Evolutionary conservation across 2,888 invertebrate species (phyloP).

Genomic region (Hemithea aestivaria): DNA sequence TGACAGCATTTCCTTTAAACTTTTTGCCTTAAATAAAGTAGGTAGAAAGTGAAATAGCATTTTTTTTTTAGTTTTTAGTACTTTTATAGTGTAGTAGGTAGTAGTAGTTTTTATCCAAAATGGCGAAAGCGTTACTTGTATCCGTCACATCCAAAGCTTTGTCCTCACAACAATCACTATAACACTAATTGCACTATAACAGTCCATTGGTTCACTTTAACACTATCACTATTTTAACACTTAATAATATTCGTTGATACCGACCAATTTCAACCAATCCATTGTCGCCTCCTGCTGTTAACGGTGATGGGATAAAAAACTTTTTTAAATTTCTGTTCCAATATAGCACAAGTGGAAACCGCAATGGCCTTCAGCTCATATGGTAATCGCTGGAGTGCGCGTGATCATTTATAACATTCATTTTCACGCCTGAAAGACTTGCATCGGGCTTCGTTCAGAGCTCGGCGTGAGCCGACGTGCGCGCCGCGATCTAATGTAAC

Average conservation of each 20-base stretch:
- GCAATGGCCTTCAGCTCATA: slow-evolving; percentile 67
- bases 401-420: slow-evolving; percentile 78
- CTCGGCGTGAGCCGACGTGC: slow-evolving; percentile 17
- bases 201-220: slow-evolving; percentile 31
- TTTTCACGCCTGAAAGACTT: slow-evolving; percentile 75
- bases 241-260: slow-evolving; percentile 45
- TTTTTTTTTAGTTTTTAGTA: no score
- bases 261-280: slow-evolving; percentile 79
- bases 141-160: slow-evolving; percentile 1
- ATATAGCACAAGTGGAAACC: slow-evolving; percentile 49
- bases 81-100: no score
- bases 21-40: no score
- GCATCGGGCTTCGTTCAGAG: slow-evolving; percentile 13
- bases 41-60: no score
- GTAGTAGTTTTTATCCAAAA: no score
- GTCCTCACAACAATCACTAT: slow-evolving; percentile 1
- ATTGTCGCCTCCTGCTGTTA: slow-evolving; percentile 50
- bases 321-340: slow-evolving; percentile 31
- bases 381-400: slow-evolving; percentile 65
- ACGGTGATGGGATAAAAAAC: slow-evolving; percentile 8
- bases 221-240: slow-evolving; percentile 43
- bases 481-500: slow-evolving; percentile 3
- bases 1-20: no score
- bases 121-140: slow-evolving; percentile 12
- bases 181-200: slow-evolving; percentile 26